Evolutionary conservation across 2,113 vertebrate genomes (phyloP).

Genomic region (Sporophila hypoxantha): DNA sequence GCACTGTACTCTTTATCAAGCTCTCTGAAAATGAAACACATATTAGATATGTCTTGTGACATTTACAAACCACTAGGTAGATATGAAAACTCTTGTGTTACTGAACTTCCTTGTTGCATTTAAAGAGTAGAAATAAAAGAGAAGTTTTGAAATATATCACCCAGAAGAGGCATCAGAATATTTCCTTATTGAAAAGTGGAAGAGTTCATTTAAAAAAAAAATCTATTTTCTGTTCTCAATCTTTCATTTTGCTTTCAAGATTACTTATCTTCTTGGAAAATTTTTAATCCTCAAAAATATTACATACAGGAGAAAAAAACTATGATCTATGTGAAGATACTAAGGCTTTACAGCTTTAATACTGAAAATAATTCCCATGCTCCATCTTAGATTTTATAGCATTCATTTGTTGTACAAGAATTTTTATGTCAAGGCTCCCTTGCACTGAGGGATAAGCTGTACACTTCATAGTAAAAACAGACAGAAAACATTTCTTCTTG

Average conservation of each 20-base stretch:
- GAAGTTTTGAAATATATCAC: not conserved
- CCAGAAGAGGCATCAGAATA: not conserved
- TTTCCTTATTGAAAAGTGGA: not conserved
- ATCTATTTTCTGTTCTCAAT: not conserved
- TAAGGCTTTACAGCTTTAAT: not conserved
- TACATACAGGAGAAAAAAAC: not conserved
- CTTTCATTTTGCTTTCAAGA: not conserved
- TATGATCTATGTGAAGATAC: not conserved
- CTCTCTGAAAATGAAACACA: not conserved
- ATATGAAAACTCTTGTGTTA: not conserved
- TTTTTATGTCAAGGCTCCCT: not conserved
- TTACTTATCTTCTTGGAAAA: not conserved
- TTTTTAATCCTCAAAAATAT: not conserved
- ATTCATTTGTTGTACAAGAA: not conserved
- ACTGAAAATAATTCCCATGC: not conserved
- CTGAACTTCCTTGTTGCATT: not conserved
- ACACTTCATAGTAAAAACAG: not conserved
- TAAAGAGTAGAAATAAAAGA: not conserved
- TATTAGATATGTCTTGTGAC: not conserved
- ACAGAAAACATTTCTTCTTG: not conserved
- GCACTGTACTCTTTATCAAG: not conserved
- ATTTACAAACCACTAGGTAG: not conserved
- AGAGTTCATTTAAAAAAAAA: not conserved
- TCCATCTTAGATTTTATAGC: not conserved
- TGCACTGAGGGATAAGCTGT: not conserved